These are phyloP conservation scores for Deilephila porcellus DNA, from an alignment of 2,888 invertebrate genomes.

Conservation along the genomic window DNA sequence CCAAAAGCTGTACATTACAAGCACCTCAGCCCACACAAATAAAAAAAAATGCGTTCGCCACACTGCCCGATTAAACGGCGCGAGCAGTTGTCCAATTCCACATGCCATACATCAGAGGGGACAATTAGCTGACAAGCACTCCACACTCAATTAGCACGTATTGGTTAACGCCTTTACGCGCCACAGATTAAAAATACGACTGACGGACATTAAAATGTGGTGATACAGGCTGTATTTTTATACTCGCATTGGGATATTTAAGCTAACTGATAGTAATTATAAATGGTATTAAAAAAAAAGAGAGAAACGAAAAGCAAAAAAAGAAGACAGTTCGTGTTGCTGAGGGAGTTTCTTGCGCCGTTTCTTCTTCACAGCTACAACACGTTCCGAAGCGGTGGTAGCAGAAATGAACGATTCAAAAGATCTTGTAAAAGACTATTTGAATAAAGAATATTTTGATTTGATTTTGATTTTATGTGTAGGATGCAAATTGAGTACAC, in stretches of 20 bases:
- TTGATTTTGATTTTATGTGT: too few species aligned
- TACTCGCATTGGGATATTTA: too few species aligned
- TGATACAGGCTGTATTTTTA: background rate
- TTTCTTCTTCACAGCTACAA: too few species aligned
- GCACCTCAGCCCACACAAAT: background rate
- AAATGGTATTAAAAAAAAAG: background rate
- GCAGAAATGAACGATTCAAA: too few species aligned
- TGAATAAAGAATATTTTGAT: too few species aligned
- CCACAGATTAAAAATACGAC: slow-evolving; percentile 26
- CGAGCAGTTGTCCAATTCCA: slow-evolving; percentile 21
- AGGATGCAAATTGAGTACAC: too few species aligned
- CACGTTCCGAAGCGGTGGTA: too few species aligned
- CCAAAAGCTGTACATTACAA: background rate
- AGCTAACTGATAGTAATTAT: too few species aligned
- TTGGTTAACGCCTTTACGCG: slow-evolving; percentile 7
- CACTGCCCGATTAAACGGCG: background rate
- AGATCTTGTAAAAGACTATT: too few species aligned
- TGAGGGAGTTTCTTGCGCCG: too few species aligned
- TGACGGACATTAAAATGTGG: background rate
- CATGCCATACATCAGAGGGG: slow-evolving; percentile 14
- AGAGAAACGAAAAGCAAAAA: too few species aligned
- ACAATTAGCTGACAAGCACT: slow-evolving; percentile 25
- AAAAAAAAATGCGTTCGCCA: background rate
- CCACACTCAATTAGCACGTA: slow-evolving; percentile 33
- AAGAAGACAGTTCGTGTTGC: too few species aligned